Percentiles rank a stretch among this genome's conserved stretches.
Conservation (phyloP, 1,140 invertebrate genomes). For the fruit fly (Drosophila melanogaster) region Release_6_plus_ISO1_MT NT_037436.4:5185001-5185500, state of each 20-base stretch:
- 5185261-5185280: conserved; percentile 37
- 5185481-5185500: too few relatives aligned
- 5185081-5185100: conserved; percentile 60
- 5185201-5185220: conserved; percentile 57
- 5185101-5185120: conserved; percentile 12
- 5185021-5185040: conserved; percentile 31
- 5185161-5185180: conserved; percentile 16
- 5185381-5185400: conserved; percentile 12
- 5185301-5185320: conserved; percentile 7
- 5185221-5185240: conserved; percentile 35
- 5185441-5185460: too few relatives aligned
- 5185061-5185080: conserved; percentile 53
- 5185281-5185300: conserved; percentile 70
- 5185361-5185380: not conserved
- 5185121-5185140: conserved; percentile 30
- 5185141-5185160: conserved; percentile 50
- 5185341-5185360: not conserved
- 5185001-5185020: conserved; percentile 28
- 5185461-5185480: too few relatives aligned
- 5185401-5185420: not conserved
- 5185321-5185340: conserved; percentile 26
- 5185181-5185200: conserved; percentile 62
- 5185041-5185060: conserved; percentile 51
- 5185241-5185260: conserved; percentile 69
- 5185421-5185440: too few relatives aligned